A percentile compares a stretch with the other conserved stretches of the same genome.
Evolutionary conservation across 92 coral and sea anemone species (phyloP).

Genomic region (Porites evermanni): DNA sequence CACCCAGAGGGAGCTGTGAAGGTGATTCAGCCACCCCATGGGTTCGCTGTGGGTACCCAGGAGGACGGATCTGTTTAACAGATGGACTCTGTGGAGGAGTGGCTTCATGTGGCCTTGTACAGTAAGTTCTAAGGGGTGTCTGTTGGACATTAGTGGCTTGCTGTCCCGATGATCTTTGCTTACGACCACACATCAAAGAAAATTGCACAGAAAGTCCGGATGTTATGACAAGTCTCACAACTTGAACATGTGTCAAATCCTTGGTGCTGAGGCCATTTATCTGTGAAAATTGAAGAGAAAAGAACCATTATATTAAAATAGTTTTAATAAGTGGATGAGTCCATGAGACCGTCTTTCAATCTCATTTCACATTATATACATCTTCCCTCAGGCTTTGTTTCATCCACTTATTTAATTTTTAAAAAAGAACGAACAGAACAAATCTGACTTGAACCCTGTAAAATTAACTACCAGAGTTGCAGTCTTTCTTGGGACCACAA

Average conservation of each 20-base stretch:
- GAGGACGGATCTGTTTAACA: slow-evolving; percentile 28
- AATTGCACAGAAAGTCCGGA: slow-evolving; percentile 62
- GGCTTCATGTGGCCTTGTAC: background rate
- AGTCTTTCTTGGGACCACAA: too few species aligned
- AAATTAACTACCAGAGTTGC: too few species aligned
- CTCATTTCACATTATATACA: too few species aligned
- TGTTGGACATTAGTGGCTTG: slow-evolving; percentile 18
- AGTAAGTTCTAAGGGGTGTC: slow-evolving; percentile 62
- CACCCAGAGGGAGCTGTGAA: slow-evolving; percentile 55
- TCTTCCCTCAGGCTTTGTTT: too few species aligned
- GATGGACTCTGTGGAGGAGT: slow-evolving; percentile 60
- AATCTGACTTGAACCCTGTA: too few species aligned
- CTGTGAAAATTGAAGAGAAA: slow-evolving; percentile 14
- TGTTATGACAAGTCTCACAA: slow-evolving; percentile 66
- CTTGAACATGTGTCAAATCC: slow-evolving; percentile 69
- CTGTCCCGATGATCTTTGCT: background rate
- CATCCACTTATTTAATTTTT: too few species aligned
- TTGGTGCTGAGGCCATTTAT: slow-evolving; percentile 41
- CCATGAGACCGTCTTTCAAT: too few species aligned
- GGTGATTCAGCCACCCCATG: slow-evolving; percentile 37
- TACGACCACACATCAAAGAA: slow-evolving; percentile 23
- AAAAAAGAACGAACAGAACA: too few species aligned
- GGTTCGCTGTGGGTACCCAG: slow-evolving; percentile 37
- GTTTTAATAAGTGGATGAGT: too few species aligned
- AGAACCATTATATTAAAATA: too few species aligned